These are phyloP conservation scores for Romanomermis culicivorax DNA, from an alignment of 2,888 invertebrate species.

Conservation along the genomic window DNA sequence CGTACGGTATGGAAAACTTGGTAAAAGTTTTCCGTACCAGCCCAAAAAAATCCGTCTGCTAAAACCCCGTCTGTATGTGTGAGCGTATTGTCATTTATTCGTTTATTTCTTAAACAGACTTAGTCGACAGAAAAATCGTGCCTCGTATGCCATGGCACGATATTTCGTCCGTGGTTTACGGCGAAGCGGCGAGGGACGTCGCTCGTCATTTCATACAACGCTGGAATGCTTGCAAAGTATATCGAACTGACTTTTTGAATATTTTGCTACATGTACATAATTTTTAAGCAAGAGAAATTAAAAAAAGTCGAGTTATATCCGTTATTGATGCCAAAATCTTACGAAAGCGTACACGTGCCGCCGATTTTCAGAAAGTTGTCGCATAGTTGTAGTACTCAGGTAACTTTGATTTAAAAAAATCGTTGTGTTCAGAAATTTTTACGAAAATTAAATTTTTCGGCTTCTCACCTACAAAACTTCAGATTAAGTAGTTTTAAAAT, in stretches of 20 bases:
- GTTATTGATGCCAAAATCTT: constrained; percentile 33
- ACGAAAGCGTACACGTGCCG: constrained; percentile 23
- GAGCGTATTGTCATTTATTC: too few species aligned
- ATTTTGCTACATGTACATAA: too few species aligned
- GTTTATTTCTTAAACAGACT: constrained; percentile 26
- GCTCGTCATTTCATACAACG: constrained; percentile 37
- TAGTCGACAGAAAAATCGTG: constrained; percentile 32
- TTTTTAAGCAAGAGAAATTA: not conserved
- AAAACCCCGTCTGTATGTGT: too few species aligned
- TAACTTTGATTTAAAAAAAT: not conserved
- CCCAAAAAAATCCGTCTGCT: too few species aligned
- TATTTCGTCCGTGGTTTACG: constrained; percentile 34
- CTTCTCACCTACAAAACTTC: too few species aligned
- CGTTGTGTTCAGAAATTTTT: not conserved
- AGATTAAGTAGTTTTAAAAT: too few species aligned
- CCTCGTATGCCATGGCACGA: constrained; percentile 39
- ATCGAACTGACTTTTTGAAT: too few species aligned
- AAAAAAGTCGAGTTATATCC: constrained; percentile 29
- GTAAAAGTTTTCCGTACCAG: too few species aligned
- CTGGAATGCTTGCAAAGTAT: constrained; percentile 34
- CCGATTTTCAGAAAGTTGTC: constrained; percentile 7
- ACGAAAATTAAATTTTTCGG: too few species aligned
- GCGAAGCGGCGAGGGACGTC: constrained; percentile 34
- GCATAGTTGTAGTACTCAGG: not conserved
- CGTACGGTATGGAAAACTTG: too few species aligned